Conservation (phyloP, 2,113 vertebrate genomes). For the Columbina picui region DNA sequence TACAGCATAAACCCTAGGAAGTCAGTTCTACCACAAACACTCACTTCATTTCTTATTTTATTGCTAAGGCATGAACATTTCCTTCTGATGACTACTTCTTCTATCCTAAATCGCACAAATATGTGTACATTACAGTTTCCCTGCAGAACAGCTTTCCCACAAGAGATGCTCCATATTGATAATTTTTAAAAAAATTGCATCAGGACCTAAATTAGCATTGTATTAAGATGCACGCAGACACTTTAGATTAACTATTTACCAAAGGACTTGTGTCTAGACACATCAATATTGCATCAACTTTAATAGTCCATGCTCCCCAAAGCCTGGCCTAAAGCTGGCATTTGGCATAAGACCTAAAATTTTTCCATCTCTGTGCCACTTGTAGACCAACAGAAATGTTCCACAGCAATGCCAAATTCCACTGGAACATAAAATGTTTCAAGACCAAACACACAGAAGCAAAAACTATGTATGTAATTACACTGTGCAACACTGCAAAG, state of each 20-base stretch:
- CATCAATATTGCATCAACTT: neutral
- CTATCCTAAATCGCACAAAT: neutral
- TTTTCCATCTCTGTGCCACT: neutral
- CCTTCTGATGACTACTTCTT: neutral
- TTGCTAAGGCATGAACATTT: neutral
- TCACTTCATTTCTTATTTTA: neutral
- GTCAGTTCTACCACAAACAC: neutral
- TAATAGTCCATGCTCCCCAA: neutral
- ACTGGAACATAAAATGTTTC: neutral
- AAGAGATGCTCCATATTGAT: neutral
- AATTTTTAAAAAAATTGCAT: neutral
- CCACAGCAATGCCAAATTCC: neutral
- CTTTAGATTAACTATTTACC: neutral
- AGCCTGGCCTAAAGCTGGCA: neutral
- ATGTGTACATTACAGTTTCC: rapidly evolving
- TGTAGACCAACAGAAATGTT: neutral
- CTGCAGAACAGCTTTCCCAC: neutral
- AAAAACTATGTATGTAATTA: neutral
- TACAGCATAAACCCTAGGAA: neutral
- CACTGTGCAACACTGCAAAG: neutral
- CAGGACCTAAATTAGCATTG: neutral
- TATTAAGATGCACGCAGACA: neutral
- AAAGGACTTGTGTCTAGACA: neutral
- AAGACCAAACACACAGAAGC: neutral
- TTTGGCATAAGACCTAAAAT: neutral